Percentiles rank a stretch among this genome's conserved stretches.
These are phyloP conservation scores for Phengaris arion DNA, from an alignment of 2,888 invertebrate species.

Conservation along the genomic window DNA sequence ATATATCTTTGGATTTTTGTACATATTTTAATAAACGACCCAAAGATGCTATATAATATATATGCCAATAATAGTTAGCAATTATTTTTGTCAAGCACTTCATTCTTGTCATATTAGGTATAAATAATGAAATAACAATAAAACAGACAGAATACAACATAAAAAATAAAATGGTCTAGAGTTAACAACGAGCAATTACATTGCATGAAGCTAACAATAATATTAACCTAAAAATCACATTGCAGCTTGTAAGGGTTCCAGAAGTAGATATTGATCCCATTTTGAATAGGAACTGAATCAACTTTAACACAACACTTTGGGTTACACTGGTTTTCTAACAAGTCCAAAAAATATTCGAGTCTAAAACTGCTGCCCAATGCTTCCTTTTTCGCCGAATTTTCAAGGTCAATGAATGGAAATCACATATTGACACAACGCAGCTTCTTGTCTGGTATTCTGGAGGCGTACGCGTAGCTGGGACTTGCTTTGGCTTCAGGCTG, in stretches of 20 bases:
- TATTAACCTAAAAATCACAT: constrained; percentile 21
- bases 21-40: background rate
- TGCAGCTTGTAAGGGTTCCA: background rate
- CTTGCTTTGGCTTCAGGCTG: constrained; percentile 64
- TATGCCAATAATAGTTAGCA: too few relatives aligned
- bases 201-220: background rate
- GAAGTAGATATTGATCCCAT: background rate
- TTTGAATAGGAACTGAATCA: too few relatives aligned
- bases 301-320: background rate
- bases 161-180: constrained; percentile 8
- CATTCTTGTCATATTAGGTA: too few relatives aligned
- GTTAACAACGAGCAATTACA: constrained; percentile 4
- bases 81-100: too few relatives aligned
- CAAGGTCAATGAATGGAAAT: constrained; percentile 45
- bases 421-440: constrained; percentile 89
- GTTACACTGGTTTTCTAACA: background rate
- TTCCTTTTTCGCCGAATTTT: too few relatives aligned
- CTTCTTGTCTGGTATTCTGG: constrained; percentile 85
- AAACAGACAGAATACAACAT: background rate
- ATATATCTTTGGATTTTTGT: background rate
- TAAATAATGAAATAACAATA: background rate
- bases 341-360: background rate
- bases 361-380: background rate
- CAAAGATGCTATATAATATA: too few relatives aligned
- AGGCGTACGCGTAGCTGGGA: constrained; percentile 83